A percentile compares a stretch with the other conserved stretches of the same genome.
These are phyloP conservation scores for Grantiella picta DNA, from an alignment of 2,113 vertebrate species.

Conservation along the genomic window DNA sequence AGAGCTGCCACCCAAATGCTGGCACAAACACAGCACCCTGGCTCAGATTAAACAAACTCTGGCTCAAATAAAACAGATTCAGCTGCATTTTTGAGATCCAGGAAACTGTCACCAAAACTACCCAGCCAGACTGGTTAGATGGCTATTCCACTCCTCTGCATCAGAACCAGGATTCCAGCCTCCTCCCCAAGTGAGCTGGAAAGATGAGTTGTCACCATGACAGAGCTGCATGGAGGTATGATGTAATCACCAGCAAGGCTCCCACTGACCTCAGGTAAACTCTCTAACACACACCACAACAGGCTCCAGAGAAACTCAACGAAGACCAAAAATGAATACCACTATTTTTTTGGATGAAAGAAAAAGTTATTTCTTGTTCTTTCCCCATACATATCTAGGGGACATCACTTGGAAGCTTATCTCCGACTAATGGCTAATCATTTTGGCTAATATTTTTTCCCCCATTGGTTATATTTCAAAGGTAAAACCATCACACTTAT, in stretches of 20 bases:
- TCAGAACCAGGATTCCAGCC: not conserved
- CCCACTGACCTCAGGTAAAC: not conserved
- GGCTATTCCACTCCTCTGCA: not conserved
- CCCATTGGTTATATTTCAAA: not conserved
- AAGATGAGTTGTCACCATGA: not conserved
- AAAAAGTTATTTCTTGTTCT: not conserved
- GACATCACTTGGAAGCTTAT: not conserved
- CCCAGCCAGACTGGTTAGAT: not conserved
- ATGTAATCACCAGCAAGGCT: not conserved
- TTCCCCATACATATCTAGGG: not conserved
- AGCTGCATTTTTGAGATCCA: accelerated
- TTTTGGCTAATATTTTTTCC: no score
- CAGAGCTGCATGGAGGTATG: not conserved
- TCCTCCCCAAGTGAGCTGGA: not conserved
- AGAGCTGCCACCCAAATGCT: not conserved
- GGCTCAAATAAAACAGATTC: not conserved
- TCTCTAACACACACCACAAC: not conserved
- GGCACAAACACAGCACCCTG: not conserved
- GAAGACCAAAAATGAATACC: not conserved
- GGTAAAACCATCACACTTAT: not conserved
- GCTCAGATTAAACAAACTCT: not conserved
- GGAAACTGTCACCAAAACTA: not conserved
- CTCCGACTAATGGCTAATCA: not conserved
- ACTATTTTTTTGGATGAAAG: not conserved
- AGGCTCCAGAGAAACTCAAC: not conserved